Evolutionary conservation across 2,113 vertebrate genomes (phyloP), one percentile per base, ranked within the genome.

Genomic region (Notiomystis cincta): DNA sequence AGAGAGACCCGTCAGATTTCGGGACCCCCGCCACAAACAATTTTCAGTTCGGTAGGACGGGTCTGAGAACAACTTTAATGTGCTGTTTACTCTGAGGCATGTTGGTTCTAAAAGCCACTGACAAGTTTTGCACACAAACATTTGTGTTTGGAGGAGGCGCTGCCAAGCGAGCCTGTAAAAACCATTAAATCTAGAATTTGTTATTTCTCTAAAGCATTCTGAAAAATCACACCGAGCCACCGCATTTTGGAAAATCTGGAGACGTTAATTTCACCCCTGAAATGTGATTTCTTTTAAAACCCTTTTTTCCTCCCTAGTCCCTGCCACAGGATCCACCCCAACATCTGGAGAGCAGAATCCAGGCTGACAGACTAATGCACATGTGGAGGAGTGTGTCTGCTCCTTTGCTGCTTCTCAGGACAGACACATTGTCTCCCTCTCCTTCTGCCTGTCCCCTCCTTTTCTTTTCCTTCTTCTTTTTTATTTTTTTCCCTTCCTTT

Each of bases 271-370:
- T 95, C 85, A 94, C 82, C 80, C 81, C 64, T 93, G 96, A 95
- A 97, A 97, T 96, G 78, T 58, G 95, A 95, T 97, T 97, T 97
- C 81, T 96, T 95, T 97, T 85, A 94, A 97, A 97, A 83, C 95
- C 62, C 40, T 78, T 53, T 91, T 97, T 95, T 91, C 93, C 86
- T 95, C 93, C 87, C 0, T 48, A 88, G 82, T 92, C 83, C 81
- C 93, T 91, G 88, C 95, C 89, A 88, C 30, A 95, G 96, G 94
- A 97, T 90, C 90, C 87, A 92, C 54, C 79, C 94, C 88, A 95
- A 97, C 98, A 98, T 98, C 98, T 98, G 98, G 98, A 96, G 65
- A 93, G 96, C 98, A 98, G 98, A 98, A 96, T 97, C 69, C 56
- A 94, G 72, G 86, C 93, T 93, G 96, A 75, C 76, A 90, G 93